Evolutionary conservation across 2,797 vertebrate species (phyloP).

Genomic region (Acanthurus tractus): DNA sequence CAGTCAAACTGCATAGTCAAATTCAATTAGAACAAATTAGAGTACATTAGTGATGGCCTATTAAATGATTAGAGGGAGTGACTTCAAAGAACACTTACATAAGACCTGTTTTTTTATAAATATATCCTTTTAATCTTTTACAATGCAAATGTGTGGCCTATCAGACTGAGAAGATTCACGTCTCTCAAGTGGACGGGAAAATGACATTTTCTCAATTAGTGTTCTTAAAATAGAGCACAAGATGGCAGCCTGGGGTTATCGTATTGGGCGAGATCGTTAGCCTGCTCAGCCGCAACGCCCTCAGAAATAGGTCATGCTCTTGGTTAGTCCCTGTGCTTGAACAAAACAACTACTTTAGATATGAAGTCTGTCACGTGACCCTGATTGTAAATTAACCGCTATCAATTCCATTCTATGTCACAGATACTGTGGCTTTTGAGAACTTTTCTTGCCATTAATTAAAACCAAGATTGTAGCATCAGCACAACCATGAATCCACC

Average conservation of each 20-base stretch:
- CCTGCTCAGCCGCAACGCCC: constrained; percentile 20
- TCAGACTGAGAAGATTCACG: constrained; percentile 22
- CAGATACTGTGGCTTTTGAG: constrained; percentile 29
- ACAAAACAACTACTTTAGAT: constrained; percentile 26
- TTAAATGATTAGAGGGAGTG: constrained; percentile 59
- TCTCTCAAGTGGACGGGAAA: constrained; percentile 18
- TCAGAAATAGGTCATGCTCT: constrained; percentile 42
- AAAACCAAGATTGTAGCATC: constrained; percentile 40
- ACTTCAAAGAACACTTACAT: constrained; percentile 61
- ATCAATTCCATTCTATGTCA: constrained; percentile 23
- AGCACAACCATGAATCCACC: constrained; percentile 32
- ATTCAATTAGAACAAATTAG: constrained; percentile 69
- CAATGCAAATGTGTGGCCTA: constrained; percentile 11
- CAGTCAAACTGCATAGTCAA: constrained; percentile 53
- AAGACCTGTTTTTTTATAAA: constrained; percentile 37
- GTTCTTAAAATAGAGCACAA: constrained; percentile 46
- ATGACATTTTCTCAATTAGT: constrained; percentile 44
- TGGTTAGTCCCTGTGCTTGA: constrained; percentile 29
- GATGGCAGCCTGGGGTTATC: constrained; percentile 37
- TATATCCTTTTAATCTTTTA: constrained; percentile 27
- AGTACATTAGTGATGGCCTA: constrained; percentile 69
- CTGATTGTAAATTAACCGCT: constrained; percentile 34
- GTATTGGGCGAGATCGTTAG: constrained; percentile 26
- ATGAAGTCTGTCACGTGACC: constrained; percentile 18
- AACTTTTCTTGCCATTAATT: constrained; percentile 53